Base-by-base conservation (phyloP, 1,140 invertebrate species). In the Aphelinus atriplicis region DNA sequence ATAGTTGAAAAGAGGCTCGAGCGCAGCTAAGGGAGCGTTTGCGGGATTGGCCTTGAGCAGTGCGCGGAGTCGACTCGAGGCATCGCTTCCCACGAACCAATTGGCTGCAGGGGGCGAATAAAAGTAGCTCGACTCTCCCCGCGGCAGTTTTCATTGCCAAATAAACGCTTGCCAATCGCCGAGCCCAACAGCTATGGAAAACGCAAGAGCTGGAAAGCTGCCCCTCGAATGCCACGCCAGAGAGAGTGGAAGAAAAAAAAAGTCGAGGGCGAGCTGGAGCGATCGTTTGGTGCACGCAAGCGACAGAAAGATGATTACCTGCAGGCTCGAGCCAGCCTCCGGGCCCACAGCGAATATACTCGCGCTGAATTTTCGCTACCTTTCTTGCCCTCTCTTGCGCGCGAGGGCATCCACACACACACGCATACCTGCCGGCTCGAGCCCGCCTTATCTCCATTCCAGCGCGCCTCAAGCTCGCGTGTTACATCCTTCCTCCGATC, bases 251-350 rank as follows among this genome's bases (percentile, higher is more conserved):
- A 71, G 48, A 67, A n/a, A 62, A 71, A 75, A 70, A 78, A 79
- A 26, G 26, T 26, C 0, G 10, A 60, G 46, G 9, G 46, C 45
- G 7, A 48, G 9, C 46, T 55, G 56, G 42, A 53, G 75, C 73
- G 80, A 82, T 84, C 81, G 81, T 84, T 86, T 79, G 79, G 79
- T 78, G 82, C 84, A 86, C 85, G 85, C 84, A 84, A 76, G 75
- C 75, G 47, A 85, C 82, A 82, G 79, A 81, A 81, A 84, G 84
- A 87, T 86, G 84, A 87, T 86, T 87, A 83, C 79, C 63, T 7
- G 45, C 66, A 55, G 46, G 42, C n/a, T 45, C 63, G 26, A 48
- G 71, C 77, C 78, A 77, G 79, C 78, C 79, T 71, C 71, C 65
- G 70, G 72, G 78, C 77, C 69, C 75, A 61, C 66, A 10, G 58